phyloP scores from a whole-genome alignment of 1,140 invertebrate genomes.

The Aphelenchoides avenae region DNA sequence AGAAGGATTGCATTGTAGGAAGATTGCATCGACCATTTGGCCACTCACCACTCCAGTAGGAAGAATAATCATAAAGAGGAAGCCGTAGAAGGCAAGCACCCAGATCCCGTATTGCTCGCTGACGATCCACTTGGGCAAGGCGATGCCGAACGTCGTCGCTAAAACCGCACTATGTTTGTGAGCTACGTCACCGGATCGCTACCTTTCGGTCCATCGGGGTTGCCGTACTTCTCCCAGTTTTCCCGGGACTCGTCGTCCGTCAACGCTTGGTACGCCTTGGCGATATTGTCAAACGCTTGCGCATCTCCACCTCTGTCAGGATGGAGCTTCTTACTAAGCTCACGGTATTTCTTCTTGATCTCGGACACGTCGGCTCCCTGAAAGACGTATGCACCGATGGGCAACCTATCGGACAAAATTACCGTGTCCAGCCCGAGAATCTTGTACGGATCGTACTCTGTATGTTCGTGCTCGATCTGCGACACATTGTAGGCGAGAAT shows the following conservation, averaged over 20 bases:
- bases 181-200: too few species aligned
- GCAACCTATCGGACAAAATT: conserved; percentile 5
- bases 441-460: conserved; percentile 96
- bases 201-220: conserved; percentile 93
- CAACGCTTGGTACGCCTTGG: conserved; percentile 80
- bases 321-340: conserved; percentile 86
- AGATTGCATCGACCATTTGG: conserved; percentile 4
- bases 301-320: conserved; percentile 94
- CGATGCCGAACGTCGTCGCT: conserved; percentile 97
- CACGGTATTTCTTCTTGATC: conserved; percentile 91
- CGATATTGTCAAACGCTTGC: conserved; percentile 92
- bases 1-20: conserved; percentile 31
- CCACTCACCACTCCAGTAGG: conserved; percentile 74
- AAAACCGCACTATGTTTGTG: conserved; percentile 44
- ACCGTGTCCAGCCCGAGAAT: conserved; percentile 82
- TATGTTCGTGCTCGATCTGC: conserved; percentile 93
- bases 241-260: conserved; percentile 92
- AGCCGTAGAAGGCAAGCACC: conserved; percentile 88
- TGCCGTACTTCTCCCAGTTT: conserved; percentile 98
- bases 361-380: conserved; percentile 76
- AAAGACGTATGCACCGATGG: conserved; percentile 46
- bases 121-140: conserved; percentile 98
- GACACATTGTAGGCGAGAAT: conserved; percentile 90
- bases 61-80: conserved; percentile 94
- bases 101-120: conserved; percentile 97